phyloP scores from a whole-genome alignment of 1,140 invertebrate species.

The Drosophila azteca region DNA sequence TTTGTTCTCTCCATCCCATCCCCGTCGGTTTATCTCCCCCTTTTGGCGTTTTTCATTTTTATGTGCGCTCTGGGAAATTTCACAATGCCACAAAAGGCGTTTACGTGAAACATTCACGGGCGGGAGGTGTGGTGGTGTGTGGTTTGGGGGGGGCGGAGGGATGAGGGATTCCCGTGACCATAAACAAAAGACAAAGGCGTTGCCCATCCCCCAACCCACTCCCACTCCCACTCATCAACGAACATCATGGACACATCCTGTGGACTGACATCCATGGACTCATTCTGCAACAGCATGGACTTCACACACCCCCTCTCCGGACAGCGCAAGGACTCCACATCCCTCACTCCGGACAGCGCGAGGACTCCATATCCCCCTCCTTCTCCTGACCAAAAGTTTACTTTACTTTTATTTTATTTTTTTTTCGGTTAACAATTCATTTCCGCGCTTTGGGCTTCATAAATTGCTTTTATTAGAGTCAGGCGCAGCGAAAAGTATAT shows the following conservation, averaged over 20 bases:
- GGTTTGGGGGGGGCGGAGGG: not conserved
- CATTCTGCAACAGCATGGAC: no score
- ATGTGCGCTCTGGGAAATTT: slow-evolving; percentile 78
- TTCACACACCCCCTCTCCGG: no score
- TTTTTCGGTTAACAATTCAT: slow-evolving; percentile 79
- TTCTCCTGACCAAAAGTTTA: slow-evolving; percentile 22
- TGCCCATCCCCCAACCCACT: not conserved
- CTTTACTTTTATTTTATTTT: no score
- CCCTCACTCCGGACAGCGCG: not conserved
- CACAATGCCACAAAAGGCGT: slow-evolving; percentile 66
- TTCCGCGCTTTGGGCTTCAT: slow-evolving; percentile 80
- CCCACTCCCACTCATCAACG: slow-evolving; percentile 61
- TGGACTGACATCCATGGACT: no score
- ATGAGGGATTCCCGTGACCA: slow-evolving; percentile 42
- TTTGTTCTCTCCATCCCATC: no score
- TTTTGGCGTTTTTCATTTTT: slow-evolving; percentile 63
- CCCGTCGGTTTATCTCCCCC: slow-evolving; percentile 36
- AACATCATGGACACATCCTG: slow-evolving; percentile 39
- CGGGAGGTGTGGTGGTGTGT: not conserved
- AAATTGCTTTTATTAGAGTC: slow-evolving; percentile 78
- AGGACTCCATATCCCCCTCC: not conserved
- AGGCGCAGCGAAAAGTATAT: slow-evolving; percentile 45
- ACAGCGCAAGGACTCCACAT: not conserved
- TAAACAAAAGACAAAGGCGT: slow-evolving; percentile 62
- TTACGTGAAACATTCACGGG: slow-evolving; percentile 20